Evolutionary conservation across 1,140 invertebrate genomes (phyloP), one percentile per base, ranked within the genome.

Genomic region (Bradynema listronoti): DNA sequence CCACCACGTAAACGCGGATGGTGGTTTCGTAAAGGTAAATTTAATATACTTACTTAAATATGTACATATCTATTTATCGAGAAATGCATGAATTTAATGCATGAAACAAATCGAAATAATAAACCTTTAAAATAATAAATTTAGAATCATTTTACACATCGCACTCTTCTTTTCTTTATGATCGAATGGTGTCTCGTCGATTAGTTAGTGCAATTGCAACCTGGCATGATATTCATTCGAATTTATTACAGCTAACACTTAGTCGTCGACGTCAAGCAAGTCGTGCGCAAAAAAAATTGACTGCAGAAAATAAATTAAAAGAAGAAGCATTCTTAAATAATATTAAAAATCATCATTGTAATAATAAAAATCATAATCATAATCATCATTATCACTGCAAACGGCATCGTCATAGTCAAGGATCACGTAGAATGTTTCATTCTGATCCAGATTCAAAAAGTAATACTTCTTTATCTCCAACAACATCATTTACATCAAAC

Each of bases 211-310:
- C 73, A n/a, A 76, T 76, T 39, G 73, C 73, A 5, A 59, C 59
- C 11, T 76, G 73, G 73, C 73, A 76, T 51, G 76, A 76, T 47
- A 54, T 76, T 34, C 73, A 76, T 39, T 55, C 66, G 9, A 76
- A 69, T 51, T 54, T 75, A 14, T 49, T 75, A 19, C 72, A 68
- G 33, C 34, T 75, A 24, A 61, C 73, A 30, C 43, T 73, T 29
- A 65, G 46, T 56, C 41, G 25, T 33, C 27, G 41, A 16, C 41
- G 19, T 34, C 19, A 47, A 57, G 9, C 25, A 14, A 22, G 41
- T 16, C 24, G 56, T 22, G 16, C 41, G 22, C 24, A 43, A 14
- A 7, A 6, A 22, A 43, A 43, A 43, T 11, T n/a, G n/a, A n/a
- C n/a, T n/a, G n/a, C n/a, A n/a, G n/a, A n/a, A n/a, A n/a, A n/a